phyloP scores from a whole-genome alignment of 2,888 invertebrate species.

The Xylophagus ater region DNA sequence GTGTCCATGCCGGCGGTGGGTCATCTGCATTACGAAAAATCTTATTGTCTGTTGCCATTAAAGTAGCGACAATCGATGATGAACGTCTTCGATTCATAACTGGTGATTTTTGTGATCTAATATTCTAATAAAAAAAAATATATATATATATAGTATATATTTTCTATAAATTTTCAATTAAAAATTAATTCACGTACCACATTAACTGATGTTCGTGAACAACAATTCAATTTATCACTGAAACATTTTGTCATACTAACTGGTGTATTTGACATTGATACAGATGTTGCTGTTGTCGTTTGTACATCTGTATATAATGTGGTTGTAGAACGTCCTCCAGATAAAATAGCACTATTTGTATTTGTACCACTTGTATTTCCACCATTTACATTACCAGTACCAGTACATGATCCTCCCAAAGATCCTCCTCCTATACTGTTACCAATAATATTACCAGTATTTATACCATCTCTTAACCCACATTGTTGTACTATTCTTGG shows the following conservation, averaged over 20 bases:
- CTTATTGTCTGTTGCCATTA: constrained; percentile 28
- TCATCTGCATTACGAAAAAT: constrained; percentile 21
- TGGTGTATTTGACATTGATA: constrained; percentile 13
- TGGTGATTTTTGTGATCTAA: constrained; percentile 31
- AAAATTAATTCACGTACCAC: constrained; percentile 7
- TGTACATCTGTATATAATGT: constrained; percentile 14
- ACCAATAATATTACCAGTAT: too few species aligned
- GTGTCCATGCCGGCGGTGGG: constrained; percentile 11
- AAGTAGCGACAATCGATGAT: constrained; percentile 33
- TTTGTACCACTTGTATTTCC: constrained; percentile 1
- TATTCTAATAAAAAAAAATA: constrained; percentile 23
- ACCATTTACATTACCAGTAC: too few species aligned
- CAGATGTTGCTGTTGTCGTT: constrained; percentile 11
- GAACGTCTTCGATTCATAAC: constrained; percentile 32
- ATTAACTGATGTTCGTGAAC: constrained; percentile 15
- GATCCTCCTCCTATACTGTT: too few species aligned
- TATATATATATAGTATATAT: too few species aligned
- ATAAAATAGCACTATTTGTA: constrained; percentile 9
- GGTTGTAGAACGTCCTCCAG: constrained; percentile 4
- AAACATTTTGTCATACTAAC: constrained; percentile 15
- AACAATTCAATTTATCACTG: constrained; percentile 14
- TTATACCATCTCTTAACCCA: constrained; percentile 23
- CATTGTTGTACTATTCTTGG: constrained; percentile 30
- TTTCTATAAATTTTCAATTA: too few species aligned
- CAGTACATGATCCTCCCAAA: too few species aligned